Evolutionary conservation across 2,113 vertebrate species (phyloP).

Genomic region (Petromus typicus): DNA sequence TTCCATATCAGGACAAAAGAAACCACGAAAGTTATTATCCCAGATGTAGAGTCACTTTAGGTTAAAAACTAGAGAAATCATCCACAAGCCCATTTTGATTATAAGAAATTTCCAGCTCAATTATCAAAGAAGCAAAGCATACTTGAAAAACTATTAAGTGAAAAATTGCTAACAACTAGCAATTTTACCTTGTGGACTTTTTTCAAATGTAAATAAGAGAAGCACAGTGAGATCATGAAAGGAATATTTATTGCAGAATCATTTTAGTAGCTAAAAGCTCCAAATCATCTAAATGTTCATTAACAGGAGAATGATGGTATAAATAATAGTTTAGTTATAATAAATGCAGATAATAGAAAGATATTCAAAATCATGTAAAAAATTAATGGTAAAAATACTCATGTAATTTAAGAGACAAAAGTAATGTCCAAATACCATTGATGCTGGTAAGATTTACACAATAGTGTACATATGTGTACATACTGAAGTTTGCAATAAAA

Average conservation of each 20-base stretch:
- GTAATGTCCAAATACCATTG: not conserved
- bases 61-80: not conserved
- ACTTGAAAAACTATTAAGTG: not conserved
- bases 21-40: not conserved
- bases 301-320: not conserved
- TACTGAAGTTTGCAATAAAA: not conserved
- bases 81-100: not conserved
- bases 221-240: not conserved
- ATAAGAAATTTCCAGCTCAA: not conserved
- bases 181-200: not conserved
- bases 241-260: not conserved
- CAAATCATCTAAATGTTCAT: conserved; percentile 43
- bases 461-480: not conserved
- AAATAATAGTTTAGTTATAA: conserved; percentile 34
- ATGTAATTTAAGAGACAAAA: not conserved
- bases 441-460: not conserved
- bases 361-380: conserved; percentile 46
- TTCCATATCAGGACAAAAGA: not conserved
- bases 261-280: conserved; percentile 28
- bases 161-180: not conserved
- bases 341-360: not conserved
- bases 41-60: not conserved
- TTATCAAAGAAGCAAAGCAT: not conserved
- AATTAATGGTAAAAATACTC: conserved; percentile 16
- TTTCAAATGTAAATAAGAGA: conserved; percentile 30